Conservation (phyloP, 2,888 invertebrate species). For the Acrobasis repandana region DNA sequence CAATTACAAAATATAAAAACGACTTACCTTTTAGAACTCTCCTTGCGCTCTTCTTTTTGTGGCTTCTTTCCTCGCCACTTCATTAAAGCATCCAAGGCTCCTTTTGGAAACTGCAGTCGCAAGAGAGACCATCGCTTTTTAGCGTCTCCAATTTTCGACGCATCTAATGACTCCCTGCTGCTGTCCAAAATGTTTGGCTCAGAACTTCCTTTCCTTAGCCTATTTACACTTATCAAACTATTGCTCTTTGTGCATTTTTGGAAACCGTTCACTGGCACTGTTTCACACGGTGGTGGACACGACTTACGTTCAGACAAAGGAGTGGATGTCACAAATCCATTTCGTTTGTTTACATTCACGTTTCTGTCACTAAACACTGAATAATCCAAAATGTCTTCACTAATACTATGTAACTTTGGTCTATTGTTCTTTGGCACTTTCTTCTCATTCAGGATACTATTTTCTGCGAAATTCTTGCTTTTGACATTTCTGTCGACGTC, state of each 20-base stretch:
- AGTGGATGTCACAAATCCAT: conserved; percentile 66
- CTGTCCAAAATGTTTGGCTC: conserved; percentile 67
- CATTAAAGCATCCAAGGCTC: conserved; percentile 70
- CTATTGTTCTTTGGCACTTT: conserved; percentile 42
- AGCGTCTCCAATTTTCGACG: conserved; percentile 57
- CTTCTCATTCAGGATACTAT: conserved; percentile 70
- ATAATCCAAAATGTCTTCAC: conserved; percentile 54
- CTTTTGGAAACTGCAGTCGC: conserved; percentile 67
- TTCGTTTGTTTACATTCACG: conserved; percentile 53
- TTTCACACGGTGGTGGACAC: conserved; percentile 56
- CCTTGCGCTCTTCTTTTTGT: conserved; percentile 37
- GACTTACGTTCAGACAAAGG: conserved; percentile 67
- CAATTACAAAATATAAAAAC: neutral
- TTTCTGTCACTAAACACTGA: conserved; percentile 62
- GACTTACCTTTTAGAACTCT: conserved; percentile 61
- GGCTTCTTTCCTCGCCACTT: conserved; percentile 72
- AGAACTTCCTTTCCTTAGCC: conserved; percentile 65
- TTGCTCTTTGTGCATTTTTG: conserved; percentile 61
- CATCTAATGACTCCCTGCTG: conserved; percentile 47
- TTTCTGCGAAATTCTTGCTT: conserved; percentile 69
- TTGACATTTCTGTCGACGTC: conserved; percentile 62
- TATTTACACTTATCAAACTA: conserved; percentile 47
- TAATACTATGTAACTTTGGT: conserved; percentile 60
- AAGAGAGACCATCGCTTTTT: conserved; percentile 68
- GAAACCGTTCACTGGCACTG: conserved; percentile 60